phyloP scores from a whole-genome alignment of 1,140 invertebrate genomes.

The Solenopsis fugax region DNA sequence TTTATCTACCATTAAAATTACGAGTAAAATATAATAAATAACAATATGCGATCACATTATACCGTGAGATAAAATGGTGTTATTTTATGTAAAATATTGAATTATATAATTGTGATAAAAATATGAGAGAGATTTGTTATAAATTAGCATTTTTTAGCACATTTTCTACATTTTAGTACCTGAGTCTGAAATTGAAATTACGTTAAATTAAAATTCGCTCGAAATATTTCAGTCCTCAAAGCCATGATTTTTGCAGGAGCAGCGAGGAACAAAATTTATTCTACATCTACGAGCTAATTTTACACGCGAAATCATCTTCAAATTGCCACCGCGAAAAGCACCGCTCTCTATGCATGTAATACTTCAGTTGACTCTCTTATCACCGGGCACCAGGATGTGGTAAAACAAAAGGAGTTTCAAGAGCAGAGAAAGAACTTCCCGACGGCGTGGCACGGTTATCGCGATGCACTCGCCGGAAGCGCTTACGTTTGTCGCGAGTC shows the following conservation, averaged over 20 bases:
- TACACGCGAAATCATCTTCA: neutral
- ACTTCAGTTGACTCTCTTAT: conserved; percentile 6
- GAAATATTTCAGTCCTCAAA: neutral
- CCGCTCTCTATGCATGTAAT: neutral
- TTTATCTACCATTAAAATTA: neutral
- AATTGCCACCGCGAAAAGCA: neutral
- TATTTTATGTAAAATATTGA: neutral
- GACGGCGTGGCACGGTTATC: neutral
- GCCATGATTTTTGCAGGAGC: neutral
- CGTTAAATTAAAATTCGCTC: neutral
- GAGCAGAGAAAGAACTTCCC: neutral
- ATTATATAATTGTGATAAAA: neutral
- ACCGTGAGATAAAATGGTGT: neutral
- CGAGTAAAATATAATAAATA: conserved; percentile 9
- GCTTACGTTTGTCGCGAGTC: conserved; percentile 9
- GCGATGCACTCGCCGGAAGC: neutral
- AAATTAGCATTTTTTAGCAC: neutral
- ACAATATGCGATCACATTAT: neutral
- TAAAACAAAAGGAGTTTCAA: neutral
- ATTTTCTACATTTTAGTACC: neutral
- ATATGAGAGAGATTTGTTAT: neutral
- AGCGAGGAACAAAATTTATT: neutral
- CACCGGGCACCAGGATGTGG: neutral
- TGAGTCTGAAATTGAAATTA: neutral
- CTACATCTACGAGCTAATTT: neutral